Percentiles rank a stretch among this genome's conserved stretches.
Evolutionary conservation across 2,113 vertebrate genomes (phyloP).

Genomic region (Gasterosteus aculeatus): DNA sequence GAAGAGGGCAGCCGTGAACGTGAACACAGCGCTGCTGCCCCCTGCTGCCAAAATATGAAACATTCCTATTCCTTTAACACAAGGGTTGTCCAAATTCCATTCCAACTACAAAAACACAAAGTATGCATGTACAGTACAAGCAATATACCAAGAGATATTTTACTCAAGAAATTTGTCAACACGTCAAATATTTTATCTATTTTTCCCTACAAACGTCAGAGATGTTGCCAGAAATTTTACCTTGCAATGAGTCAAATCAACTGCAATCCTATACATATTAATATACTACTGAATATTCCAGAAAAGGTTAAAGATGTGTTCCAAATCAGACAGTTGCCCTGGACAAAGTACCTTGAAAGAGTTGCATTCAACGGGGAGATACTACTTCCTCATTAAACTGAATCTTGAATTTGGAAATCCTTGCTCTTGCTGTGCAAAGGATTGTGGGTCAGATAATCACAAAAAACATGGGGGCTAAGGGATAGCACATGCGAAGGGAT

Average conservation of each 20-base stretch:
- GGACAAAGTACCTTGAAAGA: too few species aligned
- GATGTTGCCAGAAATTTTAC: background rate
- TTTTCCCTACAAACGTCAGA: background rate
- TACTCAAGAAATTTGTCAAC: background rate
- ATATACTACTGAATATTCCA: too few species aligned
- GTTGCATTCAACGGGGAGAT: too few species aligned
- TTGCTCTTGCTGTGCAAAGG: too few species aligned
- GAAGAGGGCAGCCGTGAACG: background rate
- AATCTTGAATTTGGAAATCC: background rate
- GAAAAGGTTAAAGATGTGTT: too few species aligned
- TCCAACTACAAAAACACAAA: background rate
- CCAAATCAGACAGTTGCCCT: background rate
- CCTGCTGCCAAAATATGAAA: constrained; percentile 57
- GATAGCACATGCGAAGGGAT: too few species aligned
- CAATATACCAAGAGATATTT: background rate
- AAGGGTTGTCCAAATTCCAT: background rate
- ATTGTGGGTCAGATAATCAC: too few species aligned
- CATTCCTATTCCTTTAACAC: background rate
- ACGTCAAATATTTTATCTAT: background rate
- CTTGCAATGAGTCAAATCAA: too few species aligned
- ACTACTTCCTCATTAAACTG: too few species aligned
- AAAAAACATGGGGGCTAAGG: too few species aligned
- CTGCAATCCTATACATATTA: too few species aligned
- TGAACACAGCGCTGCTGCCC: constrained; percentile 53
- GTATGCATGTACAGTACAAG: background rate